phyloP scores from a whole-genome alignment of 2,113 vertebrate genomes.

The Peucedramus taeniatus region DNA sequence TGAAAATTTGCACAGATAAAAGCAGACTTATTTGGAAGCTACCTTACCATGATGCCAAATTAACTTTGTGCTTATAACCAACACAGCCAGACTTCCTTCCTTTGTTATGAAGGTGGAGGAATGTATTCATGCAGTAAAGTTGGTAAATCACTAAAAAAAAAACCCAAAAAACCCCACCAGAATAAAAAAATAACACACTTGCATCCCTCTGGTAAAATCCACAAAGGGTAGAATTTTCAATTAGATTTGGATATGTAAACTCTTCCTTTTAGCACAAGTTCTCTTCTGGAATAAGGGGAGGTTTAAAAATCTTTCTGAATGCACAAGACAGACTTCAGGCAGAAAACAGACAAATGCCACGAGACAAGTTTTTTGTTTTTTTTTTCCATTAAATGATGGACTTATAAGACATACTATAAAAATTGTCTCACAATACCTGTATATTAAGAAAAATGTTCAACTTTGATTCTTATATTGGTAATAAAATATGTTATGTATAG shows the following conservation, averaged over 20 bases:
- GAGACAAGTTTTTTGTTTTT: background rate
- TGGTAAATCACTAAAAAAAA: background rate
- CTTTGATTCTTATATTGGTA: background rate
- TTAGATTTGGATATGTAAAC: background rate
- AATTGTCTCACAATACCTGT: background rate
- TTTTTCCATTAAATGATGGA: background rate
- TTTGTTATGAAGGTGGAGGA: background rate
- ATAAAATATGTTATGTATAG: background rate
- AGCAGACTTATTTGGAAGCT: background rate
- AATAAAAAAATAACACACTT: background rate
- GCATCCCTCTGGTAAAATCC: background rate
- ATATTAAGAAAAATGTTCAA: background rate
- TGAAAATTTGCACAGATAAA: background rate
- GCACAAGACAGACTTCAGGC: background rate
- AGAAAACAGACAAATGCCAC: background rate
- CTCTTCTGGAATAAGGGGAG: background rate
- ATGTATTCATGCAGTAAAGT: background rate
- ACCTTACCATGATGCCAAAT: background rate
- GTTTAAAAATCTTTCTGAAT: background rate
- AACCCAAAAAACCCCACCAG: fast-evolving
- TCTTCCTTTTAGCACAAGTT: background rate
- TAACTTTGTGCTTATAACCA: background rate
- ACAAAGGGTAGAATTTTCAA: background rate
- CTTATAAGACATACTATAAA: fast-evolving
- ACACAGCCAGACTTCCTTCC: background rate